Evolutionary conservation across 1,140 invertebrate species (phyloP).

Genomic region (Heliconius nattereri): DNA sequence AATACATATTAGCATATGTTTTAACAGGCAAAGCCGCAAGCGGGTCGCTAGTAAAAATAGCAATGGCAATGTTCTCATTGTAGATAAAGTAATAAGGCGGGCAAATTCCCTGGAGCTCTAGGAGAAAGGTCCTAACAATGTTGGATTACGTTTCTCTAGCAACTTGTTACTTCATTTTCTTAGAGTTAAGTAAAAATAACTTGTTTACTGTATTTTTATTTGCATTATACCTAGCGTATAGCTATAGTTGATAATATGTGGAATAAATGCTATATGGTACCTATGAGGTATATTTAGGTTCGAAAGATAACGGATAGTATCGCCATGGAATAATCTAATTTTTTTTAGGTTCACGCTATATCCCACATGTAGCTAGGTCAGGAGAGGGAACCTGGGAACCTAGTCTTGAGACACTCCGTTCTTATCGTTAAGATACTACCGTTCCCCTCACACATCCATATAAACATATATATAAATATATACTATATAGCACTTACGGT

Average conservation of each 20-base stretch:
- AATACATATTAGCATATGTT: too few relatives aligned
- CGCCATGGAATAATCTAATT: too few relatives aligned
- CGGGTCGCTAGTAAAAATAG: too few relatives aligned
- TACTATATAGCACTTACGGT: background rate
- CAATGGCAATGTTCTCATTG: background rate
- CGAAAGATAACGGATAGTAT: too few relatives aligned
- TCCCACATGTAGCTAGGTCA: too few relatives aligned
- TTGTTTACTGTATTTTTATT: background rate
- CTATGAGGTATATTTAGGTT: background rate
- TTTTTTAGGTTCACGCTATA: too few relatives aligned
- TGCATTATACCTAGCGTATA: background rate
- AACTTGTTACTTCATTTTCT: slow-evolving; percentile 12
- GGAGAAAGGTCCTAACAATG: slow-evolving; percentile 10
- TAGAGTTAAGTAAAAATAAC: background rate
- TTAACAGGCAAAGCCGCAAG: too few relatives aligned
- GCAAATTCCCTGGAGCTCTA: slow-evolving; percentile 1
- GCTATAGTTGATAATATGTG: background rate
- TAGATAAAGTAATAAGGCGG: background rate
- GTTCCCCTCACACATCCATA: background rate
- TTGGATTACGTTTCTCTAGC: background rate
- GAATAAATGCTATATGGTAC: too few relatives aligned
- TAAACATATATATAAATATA: background rate
- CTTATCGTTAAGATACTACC: too few relatives aligned
- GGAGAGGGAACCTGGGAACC: too few relatives aligned
- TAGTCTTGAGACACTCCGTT: too few relatives aligned